phyloP scores from a whole-genome alignment of 2,888 invertebrate species.

The Diaphora mendica region DNA sequence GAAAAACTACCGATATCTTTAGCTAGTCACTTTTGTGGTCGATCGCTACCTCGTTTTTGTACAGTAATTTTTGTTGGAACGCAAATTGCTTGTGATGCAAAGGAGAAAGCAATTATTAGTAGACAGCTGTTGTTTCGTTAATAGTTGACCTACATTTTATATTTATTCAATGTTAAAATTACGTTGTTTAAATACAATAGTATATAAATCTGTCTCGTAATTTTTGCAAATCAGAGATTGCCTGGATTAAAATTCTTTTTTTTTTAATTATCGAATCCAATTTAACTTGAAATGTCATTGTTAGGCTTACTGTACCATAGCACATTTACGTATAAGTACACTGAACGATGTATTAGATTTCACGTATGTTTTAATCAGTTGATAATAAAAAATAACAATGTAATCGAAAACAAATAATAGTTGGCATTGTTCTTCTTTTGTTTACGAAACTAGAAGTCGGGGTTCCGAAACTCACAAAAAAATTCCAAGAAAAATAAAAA shows the following conservation, averaged over 20 bases:
- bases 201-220: neutral
- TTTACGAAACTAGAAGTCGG: neutral
- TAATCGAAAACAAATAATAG: neutral
- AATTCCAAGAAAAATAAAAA: too few relatives aligned
- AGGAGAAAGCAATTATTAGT: conserved; percentile 47
- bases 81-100: conserved; percentile 45
- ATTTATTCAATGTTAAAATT: conserved; percentile 11
- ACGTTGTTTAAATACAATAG: neutral
- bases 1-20: conserved; percentile 81
- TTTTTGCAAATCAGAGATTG: neutral
- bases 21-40: conserved; percentile 71
- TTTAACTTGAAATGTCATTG: neutral
- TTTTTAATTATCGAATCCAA: neutral
- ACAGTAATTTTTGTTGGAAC: conserved; percentile 50
- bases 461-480: too few relatives aligned
- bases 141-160: conserved; percentile 24
- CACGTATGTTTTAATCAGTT: neutral
- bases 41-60: conserved; percentile 56
- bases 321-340: neutral
- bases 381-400: neutral
- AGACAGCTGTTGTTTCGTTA: conserved; percentile 28
- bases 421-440: neutral
- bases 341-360: neutral
- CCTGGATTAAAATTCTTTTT: neutral
- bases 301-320: neutral